These are phyloP conservation scores for Polia nebulosa DNA, from an alignment of 2,888 invertebrate species.

Conservation along the genomic window DNA sequence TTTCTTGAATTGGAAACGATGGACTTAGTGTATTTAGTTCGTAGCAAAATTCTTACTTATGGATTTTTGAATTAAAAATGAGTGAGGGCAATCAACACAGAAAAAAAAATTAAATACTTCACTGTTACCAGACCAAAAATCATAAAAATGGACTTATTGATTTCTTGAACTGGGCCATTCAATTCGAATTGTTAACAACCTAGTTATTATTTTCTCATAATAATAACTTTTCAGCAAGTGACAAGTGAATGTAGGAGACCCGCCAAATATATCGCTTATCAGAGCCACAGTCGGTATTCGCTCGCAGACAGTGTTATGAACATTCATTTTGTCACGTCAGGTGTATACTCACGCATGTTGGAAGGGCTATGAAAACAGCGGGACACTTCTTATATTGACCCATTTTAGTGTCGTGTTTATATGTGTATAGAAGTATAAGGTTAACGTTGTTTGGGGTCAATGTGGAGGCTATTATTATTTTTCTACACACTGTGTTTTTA, in stretches of 20 bases:
- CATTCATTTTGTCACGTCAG: slow-evolving; percentile 67
- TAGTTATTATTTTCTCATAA: slow-evolving; percentile 4
- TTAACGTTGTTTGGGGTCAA: slow-evolving; percentile 9
- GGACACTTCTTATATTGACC: slow-evolving; percentile 2
- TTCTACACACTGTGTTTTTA: slow-evolving; percentile 3
- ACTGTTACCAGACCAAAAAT: no score
- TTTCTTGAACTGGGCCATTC: no score
- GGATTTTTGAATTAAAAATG: no score
- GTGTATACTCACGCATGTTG: slow-evolving; percentile 62
- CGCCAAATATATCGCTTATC: slow-evolving; percentile 62
- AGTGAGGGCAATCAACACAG: no score
- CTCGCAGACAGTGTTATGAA: slow-evolving; percentile 64
- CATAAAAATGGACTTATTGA: no score
- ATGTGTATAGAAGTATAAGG: neutral
- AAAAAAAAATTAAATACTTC: no score
- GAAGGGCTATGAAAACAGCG: slow-evolving; percentile 46
- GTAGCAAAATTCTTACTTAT: no score
- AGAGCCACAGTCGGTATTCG: slow-evolving; percentile 52
- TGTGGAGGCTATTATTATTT: neutral
- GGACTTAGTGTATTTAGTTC: no score
- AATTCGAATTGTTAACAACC: neutral
- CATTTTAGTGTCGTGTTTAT: slow-evolving; percentile 1
- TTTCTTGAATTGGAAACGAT: no score
- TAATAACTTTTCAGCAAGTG: slow-evolving; percentile 13
- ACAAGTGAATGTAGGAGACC: slow-evolving; percentile 30